A percentile compares a stretch with the other conserved stretches of the same genome.
Conservation (phyloP, 2,113 vertebrate species). For the Megaptera novaeangliae region DNA sequence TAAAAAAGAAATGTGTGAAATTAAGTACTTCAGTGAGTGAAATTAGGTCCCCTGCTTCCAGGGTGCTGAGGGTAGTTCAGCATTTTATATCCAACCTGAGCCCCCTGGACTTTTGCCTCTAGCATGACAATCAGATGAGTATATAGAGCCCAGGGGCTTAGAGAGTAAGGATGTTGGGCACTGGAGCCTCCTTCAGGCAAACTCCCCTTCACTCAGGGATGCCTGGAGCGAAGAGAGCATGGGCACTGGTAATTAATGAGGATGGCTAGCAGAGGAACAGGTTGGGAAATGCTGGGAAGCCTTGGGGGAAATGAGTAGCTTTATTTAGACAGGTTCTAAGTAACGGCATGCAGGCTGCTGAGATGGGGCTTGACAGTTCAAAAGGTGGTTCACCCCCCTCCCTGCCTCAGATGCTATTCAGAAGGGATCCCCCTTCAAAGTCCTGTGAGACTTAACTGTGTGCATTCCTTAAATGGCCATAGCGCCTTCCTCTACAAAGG, state of each 20-base stretch:
- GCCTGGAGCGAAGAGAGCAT: neutral
- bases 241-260: conserved; percentile 11
- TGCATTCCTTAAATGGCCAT: neutral
- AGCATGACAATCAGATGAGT: neutral
- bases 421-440: neutral
- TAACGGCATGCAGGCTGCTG: neutral
- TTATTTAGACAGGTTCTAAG: neutral
- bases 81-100: neutral
- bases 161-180: neutral
- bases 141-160: neutral
- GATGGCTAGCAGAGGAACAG: neutral
- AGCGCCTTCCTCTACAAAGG: neutral
- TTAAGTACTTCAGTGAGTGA: conserved; percentile 56
- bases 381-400: neutral
- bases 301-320: neutral
- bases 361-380: neutral
- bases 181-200: conserved; percentile 3
- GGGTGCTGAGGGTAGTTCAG: neutral
- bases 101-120: neutral
- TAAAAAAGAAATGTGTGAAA: conserved; percentile 66
- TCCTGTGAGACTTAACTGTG: neutral
- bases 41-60: conserved; percentile 47
- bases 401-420: neutral
- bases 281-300: neutral
- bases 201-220: neutral